A percentile compares a stretch with the other conserved stretches of the same genome.
phyloP scores from a whole-genome alignment of 2,888 invertebrate species.

The Atrina japonica region DNA sequence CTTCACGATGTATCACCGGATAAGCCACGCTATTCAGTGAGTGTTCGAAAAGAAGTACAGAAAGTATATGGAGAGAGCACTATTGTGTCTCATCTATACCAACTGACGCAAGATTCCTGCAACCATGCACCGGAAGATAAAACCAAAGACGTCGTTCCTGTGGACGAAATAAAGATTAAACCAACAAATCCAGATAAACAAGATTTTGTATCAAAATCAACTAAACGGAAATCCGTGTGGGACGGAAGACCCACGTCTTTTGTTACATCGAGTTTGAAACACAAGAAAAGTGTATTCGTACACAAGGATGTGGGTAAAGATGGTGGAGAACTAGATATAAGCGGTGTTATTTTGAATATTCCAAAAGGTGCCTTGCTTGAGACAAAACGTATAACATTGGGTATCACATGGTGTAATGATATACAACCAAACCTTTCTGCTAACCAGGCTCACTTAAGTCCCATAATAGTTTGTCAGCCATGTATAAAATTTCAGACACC shows the following conservation, averaged over 20 bases:
- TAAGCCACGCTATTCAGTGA: not conserved
- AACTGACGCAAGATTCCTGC: slow-evolving; percentile 7
- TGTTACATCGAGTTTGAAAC: slow-evolving; percentile 22
- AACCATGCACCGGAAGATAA: slow-evolving; percentile 33
- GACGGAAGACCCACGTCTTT: slow-evolving; percentile 51
- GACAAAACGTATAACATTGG: slow-evolving; percentile 46
- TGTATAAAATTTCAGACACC: slow-evolving; percentile 48
- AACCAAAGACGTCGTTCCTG: slow-evolving; percentile 30
- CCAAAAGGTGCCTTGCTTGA: slow-evolving; percentile 49
- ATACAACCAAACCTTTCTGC: slow-evolving; percentile 44
- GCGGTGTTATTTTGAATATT: slow-evolving; percentile 52
- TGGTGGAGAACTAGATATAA: slow-evolving; percentile 50
- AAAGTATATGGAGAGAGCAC: not conserved
- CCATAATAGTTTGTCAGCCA: slow-evolving; percentile 60
- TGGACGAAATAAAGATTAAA: slow-evolving; percentile 45
- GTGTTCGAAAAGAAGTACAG: not conserved
- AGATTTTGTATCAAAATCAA: not conserved
- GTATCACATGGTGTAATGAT: slow-evolving; percentile 53
- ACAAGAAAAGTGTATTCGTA: slow-evolving; percentile 52
- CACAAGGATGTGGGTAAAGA: slow-evolving; percentile 47
- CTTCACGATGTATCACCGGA: not conserved
- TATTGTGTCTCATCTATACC: slow-evolving; percentile 2
- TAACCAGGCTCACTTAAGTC: slow-evolving; percentile 52
- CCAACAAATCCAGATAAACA: not conserved
- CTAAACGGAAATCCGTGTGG: slow-evolving; percentile 13